These are phyloP conservation scores for Cheilosia soror DNA, from an alignment of 2,888 invertebrate genomes.

Conservation along the genomic window DNA sequence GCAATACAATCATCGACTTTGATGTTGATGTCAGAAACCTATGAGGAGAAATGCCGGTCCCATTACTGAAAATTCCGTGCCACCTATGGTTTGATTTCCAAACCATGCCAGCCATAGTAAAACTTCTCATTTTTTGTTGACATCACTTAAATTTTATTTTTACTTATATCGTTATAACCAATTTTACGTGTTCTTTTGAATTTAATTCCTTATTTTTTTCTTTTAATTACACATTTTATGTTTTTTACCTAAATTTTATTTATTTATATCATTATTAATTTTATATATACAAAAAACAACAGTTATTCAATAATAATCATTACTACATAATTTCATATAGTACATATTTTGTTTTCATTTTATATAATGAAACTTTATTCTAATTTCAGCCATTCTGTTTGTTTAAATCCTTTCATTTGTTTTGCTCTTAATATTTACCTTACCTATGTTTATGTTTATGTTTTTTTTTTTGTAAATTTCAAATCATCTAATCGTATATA, in stretches of 20 bases:
- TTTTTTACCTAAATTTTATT: slow-evolving; percentile 41
- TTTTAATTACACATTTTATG: slow-evolving; percentile 67
- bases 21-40: too few species aligned
- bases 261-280: slow-evolving; percentile 38
- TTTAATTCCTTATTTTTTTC: slow-evolving; percentile 43
- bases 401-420: slow-evolving; percentile 1
- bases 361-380: slow-evolving; percentile 21
- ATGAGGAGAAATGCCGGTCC: too few species aligned
- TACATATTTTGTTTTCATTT: slow-evolving; percentile 43
- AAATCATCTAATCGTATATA: slow-evolving; percentile 40
- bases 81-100: too few species aligned
- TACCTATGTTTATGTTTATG: slow-evolving; percentile 9
- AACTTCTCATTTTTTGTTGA: not conserved
- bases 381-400: slow-evolving; percentile 18
- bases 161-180: slow-evolving; percentile 48
- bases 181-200: slow-evolving; percentile 17
- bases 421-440: slow-evolving; percentile 26
- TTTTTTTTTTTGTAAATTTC: slow-evolving; percentile 7
- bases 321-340: slow-evolving; percentile 50
- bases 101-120: not conserved
- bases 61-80: too few species aligned
- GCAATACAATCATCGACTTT: too few species aligned
- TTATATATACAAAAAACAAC: slow-evolving; percentile 73
- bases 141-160: slow-evolving; percentile 56
- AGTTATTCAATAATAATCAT: slow-evolving; percentile 52